Evolutionary conservation across 2,888 invertebrate genomes (phyloP).

Genomic region (Sipha maydis): DNA sequence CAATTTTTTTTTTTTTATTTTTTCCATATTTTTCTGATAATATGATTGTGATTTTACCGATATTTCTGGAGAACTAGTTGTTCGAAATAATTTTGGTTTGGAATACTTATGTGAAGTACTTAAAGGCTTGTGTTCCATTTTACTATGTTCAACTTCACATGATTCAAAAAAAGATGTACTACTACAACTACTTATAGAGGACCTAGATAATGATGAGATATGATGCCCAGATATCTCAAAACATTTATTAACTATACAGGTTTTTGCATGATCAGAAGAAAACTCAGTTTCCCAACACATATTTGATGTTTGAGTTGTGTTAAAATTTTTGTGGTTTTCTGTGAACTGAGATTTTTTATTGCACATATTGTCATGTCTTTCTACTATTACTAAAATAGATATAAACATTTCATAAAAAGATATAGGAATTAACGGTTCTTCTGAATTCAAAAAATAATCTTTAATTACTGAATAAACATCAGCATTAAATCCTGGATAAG

Average conservation of each 20-base stretch:
- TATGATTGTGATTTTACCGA: slow-evolving; percentile 37
- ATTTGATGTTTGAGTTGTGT: background rate
- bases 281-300: slow-evolving; percentile 41
- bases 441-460: slow-evolving; percentile 59
- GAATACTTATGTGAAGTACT: slow-evolving; percentile 19
- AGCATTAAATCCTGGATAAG: slow-evolving; percentile 58
- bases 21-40: slow-evolving; percentile 47
- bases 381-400: slow-evolving; percentile 50
- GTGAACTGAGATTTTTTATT: background rate
- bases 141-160: slow-evolving; percentile 56
- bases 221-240: slow-evolving; percentile 39
- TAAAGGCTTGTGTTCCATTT: slow-evolving; percentile 59
- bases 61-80: slow-evolving; percentile 58
- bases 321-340: slow-evolving; percentile 3
- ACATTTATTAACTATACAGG: slow-evolving; percentile 29
- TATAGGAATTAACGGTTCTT: slow-evolving; percentile 52
- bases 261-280: slow-evolving; percentile 26
- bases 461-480: slow-evolving; percentile 56
- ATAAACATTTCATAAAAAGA: slow-evolving; percentile 57
- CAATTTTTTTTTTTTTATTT: slow-evolving; percentile 43
- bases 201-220: slow-evolving; percentile 6
- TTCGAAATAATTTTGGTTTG: slow-evolving; percentile 45
- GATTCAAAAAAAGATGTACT: slow-evolving; percentile 57
- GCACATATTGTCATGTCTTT: slow-evolving; percentile 58
- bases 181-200: slow-evolving; percentile 53